phyloP scores from a whole-genome alignment of 2,113 vertebrate genomes.

The Gasterosteus nipponicus region DNA sequence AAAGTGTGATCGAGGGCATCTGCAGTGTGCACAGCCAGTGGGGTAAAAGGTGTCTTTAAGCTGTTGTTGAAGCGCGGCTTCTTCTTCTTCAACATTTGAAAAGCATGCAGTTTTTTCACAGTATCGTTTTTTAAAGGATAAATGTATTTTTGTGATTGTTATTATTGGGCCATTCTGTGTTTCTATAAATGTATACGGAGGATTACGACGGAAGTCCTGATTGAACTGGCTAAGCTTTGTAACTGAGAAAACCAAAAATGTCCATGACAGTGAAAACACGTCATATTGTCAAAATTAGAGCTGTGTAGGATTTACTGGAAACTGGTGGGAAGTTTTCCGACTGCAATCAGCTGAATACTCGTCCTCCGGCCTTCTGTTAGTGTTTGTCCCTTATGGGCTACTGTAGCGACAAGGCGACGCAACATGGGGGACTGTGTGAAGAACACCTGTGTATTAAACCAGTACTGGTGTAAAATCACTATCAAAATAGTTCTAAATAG shows the following conservation, averaged over 20 bases:
- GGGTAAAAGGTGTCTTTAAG: neutral
- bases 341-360: no score
- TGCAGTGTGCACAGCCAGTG: slow-evolving; percentile 8
- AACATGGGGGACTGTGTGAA: neutral
- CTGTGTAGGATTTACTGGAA: no score
- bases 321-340: no score
- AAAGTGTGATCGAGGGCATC: slow-evolving; percentile 32
- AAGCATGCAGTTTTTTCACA: neutral
- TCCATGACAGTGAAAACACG: neutral
- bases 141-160: neutral
- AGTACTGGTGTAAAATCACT: neutral
- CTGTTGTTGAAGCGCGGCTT: neutral
- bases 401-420: neutral
- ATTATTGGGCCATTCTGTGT: neutral
- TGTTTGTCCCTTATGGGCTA: neutral
- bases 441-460: no score
- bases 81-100: neutral
- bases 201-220: neutral
- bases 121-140: neutral
- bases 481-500: no score
- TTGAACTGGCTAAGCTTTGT: neutral
- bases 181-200: neutral
- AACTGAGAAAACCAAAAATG: neutral
- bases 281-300: neutral
- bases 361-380: neutral